Base-by-base conservation (phyloP, 2,797 vertebrate species). In the Protosalanx chinensis region DNA sequence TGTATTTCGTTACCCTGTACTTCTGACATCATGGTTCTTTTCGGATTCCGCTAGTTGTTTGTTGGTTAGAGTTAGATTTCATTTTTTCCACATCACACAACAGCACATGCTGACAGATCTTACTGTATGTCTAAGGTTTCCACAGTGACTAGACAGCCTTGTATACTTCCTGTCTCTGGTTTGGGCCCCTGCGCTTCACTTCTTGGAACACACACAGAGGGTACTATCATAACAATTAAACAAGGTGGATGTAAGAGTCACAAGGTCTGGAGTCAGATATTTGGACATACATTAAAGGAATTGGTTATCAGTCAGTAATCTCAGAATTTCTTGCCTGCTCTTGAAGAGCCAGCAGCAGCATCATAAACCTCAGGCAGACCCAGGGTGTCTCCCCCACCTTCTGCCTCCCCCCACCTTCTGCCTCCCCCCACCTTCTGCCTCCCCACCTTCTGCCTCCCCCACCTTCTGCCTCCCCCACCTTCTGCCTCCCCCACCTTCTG, bases 91-190 rank as follows among this genome's bases (percentile, higher is more conserved):
- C 30, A 20, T 30, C 59, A 61, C 69, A 61, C 69, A 49, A 49
- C 70, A 83, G 23, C 78, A 82, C 82, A 67, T 16, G 68, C 65
- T 66, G 62, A 73, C 73, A 70, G 8, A 60, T 27, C 57, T 51
- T 32, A 29, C 10, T 41, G 64, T 66, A 67, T 67, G 72, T 82
- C 76, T 84, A 69, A 64, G 84, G 79, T 86, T 90, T 89, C 85
- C 86, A 88, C 79, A 61, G 73, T 90, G 88, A 88, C 85, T 84
- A 30, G 73, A 72, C 73, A 69, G 75, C 63, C 56, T 41, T 72
- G 72, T 12, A 8, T 18, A 74, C 86, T 89, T 91, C 86, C 89
- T 86, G 85, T 86, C 76, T 88, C 64, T 76, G 76, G 81, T 71
- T 49, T 67, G 15, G 1, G 27, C 49, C 27, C 41, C 23, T 12